Percentiles rank a stretch among this genome's conserved stretches.
Evolutionary conservation across 1,140 invertebrate genomes (phyloP).

Genomic region (Heterodera carotae): DNA sequence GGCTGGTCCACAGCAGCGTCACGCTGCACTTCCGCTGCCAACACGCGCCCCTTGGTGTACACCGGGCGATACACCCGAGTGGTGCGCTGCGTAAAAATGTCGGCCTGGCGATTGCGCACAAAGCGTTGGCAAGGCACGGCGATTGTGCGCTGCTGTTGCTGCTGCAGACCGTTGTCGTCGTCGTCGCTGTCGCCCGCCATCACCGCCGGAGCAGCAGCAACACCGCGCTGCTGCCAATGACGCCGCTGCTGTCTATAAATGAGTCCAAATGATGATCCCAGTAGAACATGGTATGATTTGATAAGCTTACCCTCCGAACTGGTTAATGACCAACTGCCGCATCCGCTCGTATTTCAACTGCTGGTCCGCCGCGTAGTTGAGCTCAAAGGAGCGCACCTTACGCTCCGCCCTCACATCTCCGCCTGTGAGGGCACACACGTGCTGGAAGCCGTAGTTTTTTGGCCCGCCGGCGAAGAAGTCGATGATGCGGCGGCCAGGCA

Average conservation of each 20-base stretch:
- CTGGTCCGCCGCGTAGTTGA: neutral
- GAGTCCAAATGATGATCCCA: no score
- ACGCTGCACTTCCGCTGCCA: neutral
- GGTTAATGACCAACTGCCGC: neutral
- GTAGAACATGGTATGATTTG: no score
- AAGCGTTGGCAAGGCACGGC: neutral
- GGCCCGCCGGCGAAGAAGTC: conserved; percentile 29
- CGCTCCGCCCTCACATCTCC: neutral
- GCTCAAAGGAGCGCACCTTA: neutral
- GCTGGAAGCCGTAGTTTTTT: conserved; percentile 33
- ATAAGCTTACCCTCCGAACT: neutral
- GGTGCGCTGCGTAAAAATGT: neutral
- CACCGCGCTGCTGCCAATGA: no score
- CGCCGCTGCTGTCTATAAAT: no score
- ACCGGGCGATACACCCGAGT: neutral
- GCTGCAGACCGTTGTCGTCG: no score
- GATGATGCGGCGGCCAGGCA: conserved; percentile 24
- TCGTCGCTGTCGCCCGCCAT: no score
- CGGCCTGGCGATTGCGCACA: neutral
- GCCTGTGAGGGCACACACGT: conserved; percentile 19
- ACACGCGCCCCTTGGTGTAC: neutral
- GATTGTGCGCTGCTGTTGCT: neutral
- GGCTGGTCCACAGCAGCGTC: neutral
- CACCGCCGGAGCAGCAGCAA: neutral
- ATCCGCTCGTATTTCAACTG: neutral